phyloP scores from a whole-genome alignment of 1,140 invertebrate genomes.

The Bombus sylvicola region DNA sequence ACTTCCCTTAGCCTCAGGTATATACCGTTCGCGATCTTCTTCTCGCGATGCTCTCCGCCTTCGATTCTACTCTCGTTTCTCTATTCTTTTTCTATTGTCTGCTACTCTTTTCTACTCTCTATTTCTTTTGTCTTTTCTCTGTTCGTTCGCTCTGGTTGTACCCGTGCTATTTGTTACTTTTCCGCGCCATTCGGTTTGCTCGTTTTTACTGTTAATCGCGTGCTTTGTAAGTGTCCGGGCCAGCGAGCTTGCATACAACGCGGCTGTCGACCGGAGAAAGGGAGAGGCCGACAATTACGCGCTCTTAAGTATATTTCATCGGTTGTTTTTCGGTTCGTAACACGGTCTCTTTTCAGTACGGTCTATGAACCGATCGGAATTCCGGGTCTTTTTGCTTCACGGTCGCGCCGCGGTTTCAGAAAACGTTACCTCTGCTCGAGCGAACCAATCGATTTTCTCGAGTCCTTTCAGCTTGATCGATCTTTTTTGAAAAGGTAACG shows the following conservation, averaged over 20 bases:
- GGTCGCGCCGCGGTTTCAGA: not conserved
- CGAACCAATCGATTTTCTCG: not conserved
- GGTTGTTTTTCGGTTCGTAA: not conserved
- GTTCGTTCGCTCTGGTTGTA: not conserved
- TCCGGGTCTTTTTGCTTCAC: not conserved
- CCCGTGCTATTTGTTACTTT: slow-evolving; percentile 29
- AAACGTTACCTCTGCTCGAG: not conserved
- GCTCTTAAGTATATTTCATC: slow-evolving; percentile 28
- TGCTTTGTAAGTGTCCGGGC: slow-evolving; percentile 42
- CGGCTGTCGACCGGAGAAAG: not conserved
- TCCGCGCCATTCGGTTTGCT: not conserved
- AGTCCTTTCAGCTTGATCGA: not conserved
- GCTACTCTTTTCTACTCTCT: no score
- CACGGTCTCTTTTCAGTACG: not conserved
- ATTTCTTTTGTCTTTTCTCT: not conserved
- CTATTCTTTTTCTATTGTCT: no score
- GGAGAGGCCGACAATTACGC: slow-evolving; percentile 27
- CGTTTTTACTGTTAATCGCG: slow-evolving; percentile 53
- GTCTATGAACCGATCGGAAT: slow-evolving; percentile 1
- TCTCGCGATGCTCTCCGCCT: not conserved
- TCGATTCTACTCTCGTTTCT: not conserved
- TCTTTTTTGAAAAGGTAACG: not conserved
- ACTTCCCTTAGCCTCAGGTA: not conserved
- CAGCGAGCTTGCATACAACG: not conserved
- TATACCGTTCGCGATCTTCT: not conserved